Base-by-base conservation (phyloP, 2,113 vertebrate species). In the Brienomyrus brachyistius region DNA sequence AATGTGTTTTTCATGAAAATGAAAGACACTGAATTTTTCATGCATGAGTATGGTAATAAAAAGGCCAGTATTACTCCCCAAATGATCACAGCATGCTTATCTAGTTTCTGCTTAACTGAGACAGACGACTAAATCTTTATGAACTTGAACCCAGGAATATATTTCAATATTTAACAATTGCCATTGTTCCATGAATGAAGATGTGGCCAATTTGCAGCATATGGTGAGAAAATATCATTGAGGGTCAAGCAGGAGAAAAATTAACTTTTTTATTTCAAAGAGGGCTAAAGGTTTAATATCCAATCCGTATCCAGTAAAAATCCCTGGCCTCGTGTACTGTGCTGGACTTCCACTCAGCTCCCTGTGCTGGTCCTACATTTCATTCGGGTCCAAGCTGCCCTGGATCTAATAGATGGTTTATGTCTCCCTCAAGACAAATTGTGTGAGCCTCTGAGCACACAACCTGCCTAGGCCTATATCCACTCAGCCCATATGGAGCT, bases 371-470 rank as follows among this genome's bases (percentile, higher is more conserved):
- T 66, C 62, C n/a, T 10, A 27, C 62, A 48, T 91, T 94, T 94
- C 92, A 93, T 92, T 92, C 31, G 80, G 91, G 91, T 94, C 90
- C 94, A 95, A 92, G 92, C 92, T 90, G 92, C 93, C 92, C 92
- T 94, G 94, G 94, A 95, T 93, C 93, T 92, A 95, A 95, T 94
- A 91, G 86, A 70, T 91, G 93, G 93, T 66, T 94, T 94, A 94
- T 93, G 92, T 93, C 90, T 90, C 91, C 91, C 92, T 21, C 91
- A 94, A 94, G 93, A 92, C 91, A 90, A 88, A 56, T 91, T 92
- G 89, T 93, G 92, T 90, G 89, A 86, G 83, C 89, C 84, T 90
- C 84, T 47, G 88, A 91, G 94, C 92, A 93, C 86, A 89, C 92
- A 94, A 93, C 90, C 90, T 89, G 47, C 92, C 92, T 92, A 92